Conservation (phyloP, 2,113 vertebrate genomes). For the Rhineura floridana region DNA sequence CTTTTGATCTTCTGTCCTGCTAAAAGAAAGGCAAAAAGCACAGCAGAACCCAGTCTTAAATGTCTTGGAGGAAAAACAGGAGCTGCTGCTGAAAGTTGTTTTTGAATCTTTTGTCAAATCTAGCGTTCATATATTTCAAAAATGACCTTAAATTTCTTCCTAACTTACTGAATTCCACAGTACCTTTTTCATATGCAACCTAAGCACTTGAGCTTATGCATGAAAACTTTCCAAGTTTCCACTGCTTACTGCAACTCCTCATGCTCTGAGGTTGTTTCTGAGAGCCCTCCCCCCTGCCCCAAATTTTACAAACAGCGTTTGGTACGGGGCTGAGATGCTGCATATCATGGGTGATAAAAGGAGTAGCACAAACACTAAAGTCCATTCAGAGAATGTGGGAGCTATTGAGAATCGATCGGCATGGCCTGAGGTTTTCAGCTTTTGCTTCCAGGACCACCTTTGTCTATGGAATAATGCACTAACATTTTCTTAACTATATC, state of each 20-base stretch:
- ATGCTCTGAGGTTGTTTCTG: background rate
- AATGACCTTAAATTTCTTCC: background rate
- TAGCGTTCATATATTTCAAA: background rate
- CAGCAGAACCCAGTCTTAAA: background rate
- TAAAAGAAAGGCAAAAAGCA: background rate
- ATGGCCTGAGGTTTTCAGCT: background rate
- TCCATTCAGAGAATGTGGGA: background rate
- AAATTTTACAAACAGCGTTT: background rate
- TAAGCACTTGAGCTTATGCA: background rate
- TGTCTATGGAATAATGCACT: background rate
- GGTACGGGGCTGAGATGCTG: no score
- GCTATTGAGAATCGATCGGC: background rate
- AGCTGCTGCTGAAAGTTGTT: background rate
- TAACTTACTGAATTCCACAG: background rate
- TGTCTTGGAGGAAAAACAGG: background rate
- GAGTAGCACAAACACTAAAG: background rate
- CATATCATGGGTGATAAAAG: no score
- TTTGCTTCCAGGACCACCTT: background rate
- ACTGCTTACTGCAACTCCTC: background rate
- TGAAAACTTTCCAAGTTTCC: background rate
- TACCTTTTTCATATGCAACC: background rate
- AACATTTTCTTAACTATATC: background rate
- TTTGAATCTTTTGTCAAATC: background rate
- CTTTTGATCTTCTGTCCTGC: background rate
- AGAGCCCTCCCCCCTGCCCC: no score